Evolutionary conservation across 2,113 vertebrate species (phyloP), one percentile per base, ranked within the genome.

Genomic region (Ammodramus savannarum): DNA sequence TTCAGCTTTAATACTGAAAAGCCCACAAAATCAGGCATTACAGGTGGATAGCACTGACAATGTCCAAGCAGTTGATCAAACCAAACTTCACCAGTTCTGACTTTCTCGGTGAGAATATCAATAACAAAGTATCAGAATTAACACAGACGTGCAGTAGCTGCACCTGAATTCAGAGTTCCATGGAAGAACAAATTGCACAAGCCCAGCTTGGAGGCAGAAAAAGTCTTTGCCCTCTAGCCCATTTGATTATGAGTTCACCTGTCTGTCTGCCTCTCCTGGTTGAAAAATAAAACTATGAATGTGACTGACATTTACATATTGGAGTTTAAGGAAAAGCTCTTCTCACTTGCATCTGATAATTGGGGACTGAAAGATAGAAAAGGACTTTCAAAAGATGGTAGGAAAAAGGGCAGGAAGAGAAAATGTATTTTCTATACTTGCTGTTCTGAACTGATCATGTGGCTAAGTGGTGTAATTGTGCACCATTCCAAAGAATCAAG

Each of bases 171-270:
- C 74, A 49, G 36, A 39, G 17, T 29, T 8, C 14, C 18, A 22
- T 3, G 6, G 21, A 63, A 63, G 13, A 26, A 25, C 62, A 22
- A 59, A 16, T 9, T 49, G 39, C 25, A 32, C 13, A 31, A 73
- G 29, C n/a, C 59, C 68, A 90, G 15, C 29, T 11, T 55, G 15
- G 22, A 85, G 59, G 9, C 10, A 54, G 25, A 41, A 20, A 76
- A 52, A 54, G 11, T 8, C 12, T 78, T 77, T 86, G 18, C 26
- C 48, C 8, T 27, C 16, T 62, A 11, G 3, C 4, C 13, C 8
- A 57, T 54, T 49, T 0, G 0, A 22, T n/a, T 55, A 14, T 16
- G 26, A 67, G 18, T 21, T 27, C 44, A 34, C 18, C 9, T n/a
- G 31, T 34, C 54, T 63, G 34, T n/a, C 48, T 85, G 29, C n/a